These are phyloP conservation scores for Clepsis dumicolana DNA, from an alignment of 2,888 invertebrate genomes.

Conservation along the genomic window DNA sequence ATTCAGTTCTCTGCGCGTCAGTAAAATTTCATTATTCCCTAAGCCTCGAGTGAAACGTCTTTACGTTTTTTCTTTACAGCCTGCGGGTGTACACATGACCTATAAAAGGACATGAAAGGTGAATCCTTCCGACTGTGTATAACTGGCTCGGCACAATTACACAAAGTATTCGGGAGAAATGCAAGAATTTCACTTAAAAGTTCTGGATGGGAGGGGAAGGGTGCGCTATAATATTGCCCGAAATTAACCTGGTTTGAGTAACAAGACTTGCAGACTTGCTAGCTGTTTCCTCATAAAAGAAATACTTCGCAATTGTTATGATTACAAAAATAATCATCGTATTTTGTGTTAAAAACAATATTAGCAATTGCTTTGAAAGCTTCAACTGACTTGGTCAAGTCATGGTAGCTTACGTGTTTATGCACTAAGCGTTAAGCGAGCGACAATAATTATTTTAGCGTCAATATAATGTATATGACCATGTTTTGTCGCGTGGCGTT, in stretches of 20 bases:
- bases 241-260: conserved; percentile 1
- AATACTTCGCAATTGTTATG: too few relatives aligned
- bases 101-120: neutral
- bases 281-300: neutral
- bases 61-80: neutral
- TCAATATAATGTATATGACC: too few relatives aligned
- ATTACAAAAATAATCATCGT: too few relatives aligned
- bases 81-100: neutral
- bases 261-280: conserved; percentile 6
- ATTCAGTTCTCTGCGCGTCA: neutral
- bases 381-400: too few relatives aligned
- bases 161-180: conserved; percentile 17
- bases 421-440: too few relatives aligned
- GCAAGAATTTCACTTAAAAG: conserved; percentile 29
- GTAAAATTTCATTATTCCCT: neutral
- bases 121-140: neutral
- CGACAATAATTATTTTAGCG: too few relatives aligned
- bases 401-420: too few relatives aligned
- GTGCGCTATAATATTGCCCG: conserved; percentile 1
- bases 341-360: too few relatives aligned
- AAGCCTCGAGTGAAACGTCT: neutral
- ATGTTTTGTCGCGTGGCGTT: too few relatives aligned
- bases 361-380: too few relatives aligned
- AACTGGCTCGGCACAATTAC: conserved; percentile 17
- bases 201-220: conserved; percentile 10